phyloP scores from a whole-genome alignment of 2,113 vertebrate species.

The Zosterops lateralis region DNA sequence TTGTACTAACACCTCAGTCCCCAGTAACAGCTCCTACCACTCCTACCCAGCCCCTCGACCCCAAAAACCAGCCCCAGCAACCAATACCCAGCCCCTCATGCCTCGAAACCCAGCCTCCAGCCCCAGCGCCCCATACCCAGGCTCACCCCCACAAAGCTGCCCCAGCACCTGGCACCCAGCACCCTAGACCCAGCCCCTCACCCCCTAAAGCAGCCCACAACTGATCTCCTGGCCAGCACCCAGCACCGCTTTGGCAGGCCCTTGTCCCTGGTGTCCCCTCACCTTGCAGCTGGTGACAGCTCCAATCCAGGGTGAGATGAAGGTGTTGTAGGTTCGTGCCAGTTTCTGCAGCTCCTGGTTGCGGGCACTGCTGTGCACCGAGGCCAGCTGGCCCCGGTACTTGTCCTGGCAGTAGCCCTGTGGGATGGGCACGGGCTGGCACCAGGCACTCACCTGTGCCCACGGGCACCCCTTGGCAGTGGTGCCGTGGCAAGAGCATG shows the following conservation, averaged over 20 bases:
- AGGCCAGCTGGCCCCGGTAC: not conserved
- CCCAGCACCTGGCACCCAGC: not conserved
- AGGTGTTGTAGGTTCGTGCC: accelerated
- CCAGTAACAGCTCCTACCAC: not conserved
- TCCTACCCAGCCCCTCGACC: too few species aligned
- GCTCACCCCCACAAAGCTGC: too few species aligned
- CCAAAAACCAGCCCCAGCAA: not conserved
- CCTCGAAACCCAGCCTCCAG: not conserved
- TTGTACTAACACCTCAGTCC: not conserved
- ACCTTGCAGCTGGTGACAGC: not conserved
- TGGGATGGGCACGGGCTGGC: not conserved
- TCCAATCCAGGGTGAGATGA: accelerated
- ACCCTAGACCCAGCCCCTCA: not conserved
- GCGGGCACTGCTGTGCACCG: not conserved
- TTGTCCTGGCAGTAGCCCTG: not conserved
- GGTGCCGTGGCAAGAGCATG: accelerated
- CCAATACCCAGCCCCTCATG: too few species aligned
- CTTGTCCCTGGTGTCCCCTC: not conserved
- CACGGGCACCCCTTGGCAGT: accelerated
- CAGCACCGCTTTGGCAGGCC: not conserved
- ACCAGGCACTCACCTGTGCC: not conserved
- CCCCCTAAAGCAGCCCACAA: not conserved
- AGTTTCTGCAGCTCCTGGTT: not conserved
- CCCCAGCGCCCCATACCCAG: not conserved
- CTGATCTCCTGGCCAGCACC: not conserved